A percentile compares a stretch with the other conserved stretches of the same genome.
Conservation (phyloP, 2,797 vertebrate species). For the Melanotaenia boesemani region DNA sequence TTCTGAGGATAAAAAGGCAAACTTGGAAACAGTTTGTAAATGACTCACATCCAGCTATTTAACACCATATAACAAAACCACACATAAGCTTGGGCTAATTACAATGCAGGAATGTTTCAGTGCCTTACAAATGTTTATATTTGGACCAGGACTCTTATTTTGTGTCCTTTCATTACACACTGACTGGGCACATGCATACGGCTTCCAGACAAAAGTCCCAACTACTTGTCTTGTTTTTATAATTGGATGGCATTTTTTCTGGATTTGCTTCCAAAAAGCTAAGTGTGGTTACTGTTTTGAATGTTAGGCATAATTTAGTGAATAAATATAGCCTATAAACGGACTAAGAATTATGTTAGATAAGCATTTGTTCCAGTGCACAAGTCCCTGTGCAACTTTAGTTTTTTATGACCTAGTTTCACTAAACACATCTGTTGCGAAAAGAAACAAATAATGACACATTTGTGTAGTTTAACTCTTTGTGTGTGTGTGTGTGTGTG, state of each 20-base stretch:
- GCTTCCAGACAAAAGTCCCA: slow-evolving; percentile 51
- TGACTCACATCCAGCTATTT: slow-evolving; percentile 59
- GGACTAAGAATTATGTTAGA: background rate
- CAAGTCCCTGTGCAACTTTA: background rate
- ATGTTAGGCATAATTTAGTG: slow-evolving; percentile 33
- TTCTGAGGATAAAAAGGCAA: slow-evolving; percentile 56
- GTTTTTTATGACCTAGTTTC: slow-evolving; percentile 14
- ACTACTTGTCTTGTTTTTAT: slow-evolving; percentile 47
- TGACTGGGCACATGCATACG: slow-evolving; percentile 45
- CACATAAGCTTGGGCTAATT: slow-evolving; percentile 70
- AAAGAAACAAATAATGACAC: background rate
- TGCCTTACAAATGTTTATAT: slow-evolving; percentile 71
- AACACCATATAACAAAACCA: slow-evolving; percentile 69
- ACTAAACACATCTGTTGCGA: background rate
- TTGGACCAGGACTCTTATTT: slow-evolving; percentile 59
- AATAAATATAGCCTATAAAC: slow-evolving; percentile 32
- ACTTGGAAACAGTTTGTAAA: slow-evolving; percentile 46
- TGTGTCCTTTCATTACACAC: slow-evolving; percentile 77
- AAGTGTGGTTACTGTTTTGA: slow-evolving; percentile 31
- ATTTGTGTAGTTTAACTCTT: slow-evolving; percentile 1
- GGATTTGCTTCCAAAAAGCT: slow-evolving; percentile 29
- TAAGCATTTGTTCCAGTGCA: slow-evolving; percentile 18
- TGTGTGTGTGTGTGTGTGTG: no score
- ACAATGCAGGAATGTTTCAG: slow-evolving; percentile 66
- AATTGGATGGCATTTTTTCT: slow-evolving; percentile 28